Evolutionary conservation across 2,797 vertebrate species (phyloP).

Genomic region (Channallabes apus): DNA sequence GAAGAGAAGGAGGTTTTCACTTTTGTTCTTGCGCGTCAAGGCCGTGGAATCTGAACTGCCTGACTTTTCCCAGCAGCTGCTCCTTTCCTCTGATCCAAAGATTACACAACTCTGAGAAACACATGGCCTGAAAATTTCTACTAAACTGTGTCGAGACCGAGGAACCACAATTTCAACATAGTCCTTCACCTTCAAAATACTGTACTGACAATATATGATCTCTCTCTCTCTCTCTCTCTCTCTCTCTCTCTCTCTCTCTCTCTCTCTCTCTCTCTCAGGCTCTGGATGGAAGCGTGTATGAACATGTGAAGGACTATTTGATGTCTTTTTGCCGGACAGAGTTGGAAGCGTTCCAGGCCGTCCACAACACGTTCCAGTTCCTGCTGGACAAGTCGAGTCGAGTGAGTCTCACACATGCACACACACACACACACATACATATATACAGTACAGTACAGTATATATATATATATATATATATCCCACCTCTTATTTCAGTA

Average conservation of each 20-base stretch:
- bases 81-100: slow-evolving; percentile 48
- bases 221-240: slow-evolving; percentile 19
- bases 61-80: slow-evolving; percentile 70
- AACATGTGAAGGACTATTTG: slow-evolving; percentile 96
- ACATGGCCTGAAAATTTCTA: slow-evolving; percentile 17
- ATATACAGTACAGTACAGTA: no score
- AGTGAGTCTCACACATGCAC: slow-evolving; percentile 73
- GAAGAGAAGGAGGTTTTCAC: slow-evolving; percentile 41
- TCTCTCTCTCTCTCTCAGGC: slow-evolving; percentile 73
- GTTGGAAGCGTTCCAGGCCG: slow-evolving; percentile 89
- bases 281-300: slow-evolving; percentile 91
- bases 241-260: slow-evolving; percentile 11
- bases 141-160: not conserved
- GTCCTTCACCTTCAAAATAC: not conserved
- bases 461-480: not conserved
- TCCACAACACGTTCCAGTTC: slow-evolving; percentile 96
- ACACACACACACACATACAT: slow-evolving; percentile 13
- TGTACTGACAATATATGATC: not conserved
- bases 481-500: not conserved
- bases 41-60: slow-evolving; percentile 66
- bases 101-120: slow-evolving; percentile 47
- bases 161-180: slow-evolving; percentile 5
- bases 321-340: slow-evolving; percentile 92
- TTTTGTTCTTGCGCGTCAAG: slow-evolving; percentile 54
- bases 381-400: slow-evolving; percentile 93